These are phyloP conservation scores for Rhagonycha lutea DNA, from an alignment of 2,888 invertebrate species.

Conservation along the genomic window DNA sequence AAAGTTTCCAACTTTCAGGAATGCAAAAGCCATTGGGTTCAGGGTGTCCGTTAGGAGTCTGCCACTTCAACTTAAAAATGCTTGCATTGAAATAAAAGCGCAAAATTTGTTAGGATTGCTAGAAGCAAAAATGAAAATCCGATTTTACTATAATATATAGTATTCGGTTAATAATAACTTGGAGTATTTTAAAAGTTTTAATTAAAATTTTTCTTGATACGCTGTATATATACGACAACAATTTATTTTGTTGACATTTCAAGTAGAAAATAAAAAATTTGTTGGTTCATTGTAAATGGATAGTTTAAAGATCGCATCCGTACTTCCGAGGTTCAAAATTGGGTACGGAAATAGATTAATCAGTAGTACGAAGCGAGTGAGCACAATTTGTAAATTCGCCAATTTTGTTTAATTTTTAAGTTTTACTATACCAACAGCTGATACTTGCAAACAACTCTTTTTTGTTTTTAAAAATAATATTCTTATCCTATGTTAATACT, in stretches of 20 bases:
- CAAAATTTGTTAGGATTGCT: not conserved
- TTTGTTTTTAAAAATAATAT: not conserved
- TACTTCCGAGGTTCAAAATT: constrained; percentile 4
- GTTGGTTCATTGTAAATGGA: constrained; percentile 3
- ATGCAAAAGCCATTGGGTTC: not conserved
- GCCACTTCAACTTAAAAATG: constrained; percentile 2
- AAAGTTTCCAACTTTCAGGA: not conserved
- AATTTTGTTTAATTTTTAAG: not conserved
- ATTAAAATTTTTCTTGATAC: not conserved
- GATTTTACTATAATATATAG: not conserved
- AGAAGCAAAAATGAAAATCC: not conserved
- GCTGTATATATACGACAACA: not conserved
- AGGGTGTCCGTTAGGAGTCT: not conserved
- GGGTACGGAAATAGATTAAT: constrained; percentile 4
- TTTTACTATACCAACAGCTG: not conserved
- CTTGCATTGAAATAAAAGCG: not conserved
- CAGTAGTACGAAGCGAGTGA: not conserved
- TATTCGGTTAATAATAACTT: not conserved
- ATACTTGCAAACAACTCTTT: not conserved
- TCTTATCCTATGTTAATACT: no score
- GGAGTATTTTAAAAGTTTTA: not conserved
- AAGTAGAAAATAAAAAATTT: not conserved
- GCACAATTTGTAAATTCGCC: constrained; percentile 2
- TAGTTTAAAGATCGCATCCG: constrained; percentile 3
- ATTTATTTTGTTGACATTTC: constrained; percentile 4